These are phyloP conservation scores for Prinia subflava DNA, from an alignment of 2,113 vertebrate species.

Conservation along the genomic window DNA sequence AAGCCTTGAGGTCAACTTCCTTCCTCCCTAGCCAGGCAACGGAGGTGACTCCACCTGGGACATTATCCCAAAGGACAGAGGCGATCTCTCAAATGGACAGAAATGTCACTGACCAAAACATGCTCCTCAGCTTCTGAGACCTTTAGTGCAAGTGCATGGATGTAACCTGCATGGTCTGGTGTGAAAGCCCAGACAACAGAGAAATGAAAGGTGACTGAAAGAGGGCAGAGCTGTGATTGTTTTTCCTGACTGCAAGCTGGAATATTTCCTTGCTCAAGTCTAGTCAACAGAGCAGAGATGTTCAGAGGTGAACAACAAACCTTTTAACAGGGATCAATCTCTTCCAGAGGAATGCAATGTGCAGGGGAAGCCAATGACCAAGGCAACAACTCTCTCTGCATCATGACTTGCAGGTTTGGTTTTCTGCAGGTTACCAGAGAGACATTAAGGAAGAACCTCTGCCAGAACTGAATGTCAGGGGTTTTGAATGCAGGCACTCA, in stretches of 20 bases:
- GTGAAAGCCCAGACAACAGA: neutral
- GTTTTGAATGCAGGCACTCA: neutral
- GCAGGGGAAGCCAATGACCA: neutral
- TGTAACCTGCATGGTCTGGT: neutral
- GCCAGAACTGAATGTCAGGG: neutral
- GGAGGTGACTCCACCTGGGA: neutral
- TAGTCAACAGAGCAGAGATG: neutral
- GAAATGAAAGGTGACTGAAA: neutral
- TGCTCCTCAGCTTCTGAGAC: too few relatives aligned
- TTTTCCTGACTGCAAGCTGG: neutral
- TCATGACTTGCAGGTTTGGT: neutral
- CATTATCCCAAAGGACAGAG: neutral
- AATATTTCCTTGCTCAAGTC: neutral
- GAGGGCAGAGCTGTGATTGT: neutral
- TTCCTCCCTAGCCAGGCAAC: neutral
- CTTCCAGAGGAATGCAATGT: accelerated
- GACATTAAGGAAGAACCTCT: neutral
- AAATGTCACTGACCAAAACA: neutral
- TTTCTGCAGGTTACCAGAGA: neutral
- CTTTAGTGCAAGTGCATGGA: accelerated
- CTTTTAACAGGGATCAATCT: neutral
- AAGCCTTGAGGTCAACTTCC: neutral
- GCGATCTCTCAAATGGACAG: neutral
- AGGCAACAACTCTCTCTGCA: neutral
- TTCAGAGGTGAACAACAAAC: neutral